Evolutionary conservation across 1,140 invertebrate species (phyloP).

Genomic region (Drosophila eugracilis): DNA sequence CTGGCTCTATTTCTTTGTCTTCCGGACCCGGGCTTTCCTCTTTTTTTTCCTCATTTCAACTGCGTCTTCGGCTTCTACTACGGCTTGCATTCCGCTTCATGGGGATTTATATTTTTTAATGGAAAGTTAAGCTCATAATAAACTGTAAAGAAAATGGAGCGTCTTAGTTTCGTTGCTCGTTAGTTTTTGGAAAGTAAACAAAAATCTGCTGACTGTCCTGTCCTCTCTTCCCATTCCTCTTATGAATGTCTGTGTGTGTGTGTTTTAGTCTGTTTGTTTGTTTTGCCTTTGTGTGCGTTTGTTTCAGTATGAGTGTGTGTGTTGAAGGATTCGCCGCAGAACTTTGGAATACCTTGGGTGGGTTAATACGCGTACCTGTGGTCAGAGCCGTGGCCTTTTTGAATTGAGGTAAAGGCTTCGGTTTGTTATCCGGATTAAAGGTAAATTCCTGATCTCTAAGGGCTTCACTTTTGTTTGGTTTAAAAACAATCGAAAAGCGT

Average conservation of each 20-base stretch:
- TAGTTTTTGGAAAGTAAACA: slow-evolving; percentile 58
- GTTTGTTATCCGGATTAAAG: slow-evolving; percentile 14
- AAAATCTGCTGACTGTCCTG: slow-evolving; percentile 49
- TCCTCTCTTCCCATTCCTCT: not conserved
- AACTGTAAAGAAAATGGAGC: slow-evolving; percentile 77
- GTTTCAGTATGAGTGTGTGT: not conserved
- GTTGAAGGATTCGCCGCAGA: slow-evolving; percentile 36
- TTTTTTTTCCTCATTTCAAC: slow-evolving; percentile 9
- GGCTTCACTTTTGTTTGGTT: not conserved
- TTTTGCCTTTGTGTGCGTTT: slow-evolving; percentile 3
- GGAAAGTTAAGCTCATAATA: slow-evolving; percentile 82
- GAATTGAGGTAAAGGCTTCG: slow-evolving; percentile 9
- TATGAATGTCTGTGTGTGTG: not conserved
- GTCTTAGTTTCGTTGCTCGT: slow-evolving; percentile 68
- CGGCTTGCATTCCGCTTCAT: slow-evolving; percentile 59
- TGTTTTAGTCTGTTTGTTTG: slow-evolving; percentile 10
- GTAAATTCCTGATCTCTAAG: slow-evolving; percentile 9
- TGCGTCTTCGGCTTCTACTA: slow-evolving; percentile 14
- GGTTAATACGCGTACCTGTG: slow-evolving; percentile 42
- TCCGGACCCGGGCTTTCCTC: not conserved
- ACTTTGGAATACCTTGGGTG: slow-evolving; percentile 38
- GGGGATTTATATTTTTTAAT: slow-evolving; percentile 81
- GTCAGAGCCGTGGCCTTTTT: slow-evolving; percentile 19
- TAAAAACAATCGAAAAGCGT: slow-evolving; percentile 16
- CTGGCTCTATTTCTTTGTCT: slow-evolving; percentile 44